Conservation (phyloP, 2,797 vertebrate species). For the Falco naumanni region DNA sequence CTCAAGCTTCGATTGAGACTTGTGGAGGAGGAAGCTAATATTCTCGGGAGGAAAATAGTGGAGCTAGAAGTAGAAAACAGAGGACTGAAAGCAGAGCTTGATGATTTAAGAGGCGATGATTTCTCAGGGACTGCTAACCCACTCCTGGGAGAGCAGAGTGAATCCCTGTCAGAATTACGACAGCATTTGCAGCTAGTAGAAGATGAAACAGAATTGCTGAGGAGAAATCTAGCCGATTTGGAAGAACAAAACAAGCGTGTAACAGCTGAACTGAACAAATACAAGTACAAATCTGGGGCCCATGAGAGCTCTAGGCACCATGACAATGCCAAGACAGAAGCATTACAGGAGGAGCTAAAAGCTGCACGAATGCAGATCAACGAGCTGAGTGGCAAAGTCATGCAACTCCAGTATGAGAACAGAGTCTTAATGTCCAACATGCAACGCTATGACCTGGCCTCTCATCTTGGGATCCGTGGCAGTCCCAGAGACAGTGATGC, state of each 20-base stretch:
- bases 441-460: slow-evolving; percentile 98
- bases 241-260: slow-evolving; percentile 97
- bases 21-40: slow-evolving; percentile 98
- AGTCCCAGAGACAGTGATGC: slow-evolving; percentile 96
- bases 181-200: slow-evolving; percentile 98
- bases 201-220: slow-evolving; percentile 94
- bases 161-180: slow-evolving; percentile 91
- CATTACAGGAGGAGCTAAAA: slow-evolving; percentile 95
- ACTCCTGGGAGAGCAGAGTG: slow-evolving; percentile 89
- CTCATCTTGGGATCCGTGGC: slow-evolving; percentile 92
- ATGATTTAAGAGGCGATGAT: slow-evolving; percentile 94
- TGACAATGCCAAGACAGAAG: slow-evolving; percentile 89
- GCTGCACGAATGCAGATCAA: slow-evolving; percentile 95
- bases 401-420: slow-evolving; percentile 99
- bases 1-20: slow-evolving; percentile 93
- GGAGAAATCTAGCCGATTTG: slow-evolving; percentile 92
- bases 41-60: slow-evolving; percentile 96
- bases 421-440: slow-evolving; percentile 97
- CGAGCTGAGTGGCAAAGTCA: slow-evolving; percentile 97
- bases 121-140: slow-evolving; percentile 84
- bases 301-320: slow-evolving; percentile 90
- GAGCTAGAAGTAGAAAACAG: slow-evolving; percentile 98
- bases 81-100: slow-evolving; percentile 95
- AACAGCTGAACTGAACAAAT: slow-evolving; percentile 93
- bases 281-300: slow-evolving; percentile 93